These are phyloP conservation scores for Drosophila mulleri DNA, from an alignment of 2,888 invertebrate genomes.

Conservation along the genomic window DNA sequence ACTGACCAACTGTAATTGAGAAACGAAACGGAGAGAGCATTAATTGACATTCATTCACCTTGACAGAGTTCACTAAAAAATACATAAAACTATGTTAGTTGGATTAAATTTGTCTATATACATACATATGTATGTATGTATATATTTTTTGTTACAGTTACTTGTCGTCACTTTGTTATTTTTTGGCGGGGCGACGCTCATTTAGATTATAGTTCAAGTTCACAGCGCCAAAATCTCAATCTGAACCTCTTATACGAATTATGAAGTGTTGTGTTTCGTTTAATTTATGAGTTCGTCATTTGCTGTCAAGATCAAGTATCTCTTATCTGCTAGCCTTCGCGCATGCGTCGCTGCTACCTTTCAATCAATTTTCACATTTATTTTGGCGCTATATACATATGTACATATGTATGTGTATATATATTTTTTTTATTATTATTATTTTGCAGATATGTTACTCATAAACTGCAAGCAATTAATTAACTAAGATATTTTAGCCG, in stretches of 20 bases:
- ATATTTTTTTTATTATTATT: conserved; percentile 4
- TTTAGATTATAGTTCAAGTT: conserved; percentile 70
- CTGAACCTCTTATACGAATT: conserved; percentile 27
- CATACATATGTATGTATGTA: no score
- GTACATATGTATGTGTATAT: background rate
- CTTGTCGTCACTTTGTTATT: conserved; percentile 27
- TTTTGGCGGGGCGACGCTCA: conserved; percentile 43
- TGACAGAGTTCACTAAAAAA: conserved; percentile 54
- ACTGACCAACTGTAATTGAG: conserved; percentile 81
- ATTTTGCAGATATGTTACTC: conserved; percentile 11
- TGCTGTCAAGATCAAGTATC: conserved; percentile 40
- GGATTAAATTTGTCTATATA: conserved; percentile 11
- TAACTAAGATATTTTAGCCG: conserved; percentile 25
- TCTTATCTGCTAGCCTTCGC: conserved; percentile 54
- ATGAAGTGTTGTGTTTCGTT: conserved; percentile 28
- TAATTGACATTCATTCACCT: conserved; percentile 72
- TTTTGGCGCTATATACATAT: background rate
- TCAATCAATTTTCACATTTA: conserved; percentile 5
- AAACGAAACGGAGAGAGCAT: conserved; percentile 37
- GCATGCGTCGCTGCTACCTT: conserved; percentile 49
- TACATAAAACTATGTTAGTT: conserved; percentile 41
- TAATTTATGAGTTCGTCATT: conserved; percentile 44
- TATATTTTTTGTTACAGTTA: conserved; percentile 15
- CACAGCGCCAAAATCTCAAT: conserved; percentile 54
- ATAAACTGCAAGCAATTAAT: conserved; percentile 28